Evolutionary conservation across 1,140 invertebrate genomes (phyloP), one percentile per base, ranked within the genome.

Genomic region (Hermatobates lingyangjiaoensis): DNA sequence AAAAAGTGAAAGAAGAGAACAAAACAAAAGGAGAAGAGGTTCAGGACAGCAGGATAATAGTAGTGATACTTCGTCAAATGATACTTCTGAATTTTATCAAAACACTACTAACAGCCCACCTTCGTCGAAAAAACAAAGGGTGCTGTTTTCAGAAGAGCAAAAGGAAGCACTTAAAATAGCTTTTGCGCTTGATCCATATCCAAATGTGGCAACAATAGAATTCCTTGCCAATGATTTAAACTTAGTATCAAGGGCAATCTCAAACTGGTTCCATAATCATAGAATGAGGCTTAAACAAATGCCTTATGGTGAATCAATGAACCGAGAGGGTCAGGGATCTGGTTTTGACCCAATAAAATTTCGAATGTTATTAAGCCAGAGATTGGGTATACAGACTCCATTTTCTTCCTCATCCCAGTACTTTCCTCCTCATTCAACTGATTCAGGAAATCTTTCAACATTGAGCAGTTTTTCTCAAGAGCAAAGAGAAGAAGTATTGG

Each of bases 211-310:
- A 4, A 93, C 90, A 23, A 95, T 97, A 38, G 94, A 98, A 65
- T 92, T 92, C 59, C 71, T 98, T 46, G 90, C 91, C 10, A 75
- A 79, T 18, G 90, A 96, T 64, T 69, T 98, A 5, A 83, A 79
- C 14, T 69, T 98, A n/a, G 89, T 90, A 1, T 84, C 91, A 12
- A 75, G 93, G 56, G 98, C 93, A 34, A 96, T 98, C 53, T 93
- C 89, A 18, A 98, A 98, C 65, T 98, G 94, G 94, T 98, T 98
- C 74, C 94, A 98, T 70, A 98, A 98, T 66, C 92, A 98, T 68
- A 78, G 94, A 51, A 98, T 98, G 89, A 76, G 95, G 48, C 74
- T 97, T 61, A 98, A 98, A 67, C 89, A 93, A 62, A 80, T 81
- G 38, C 83, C 83, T 0, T 83, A 15, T 80, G 81, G 0, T 72